Conservation (phyloP, 1,140 invertebrate species). For the Sitophilus oryzae region DNA sequence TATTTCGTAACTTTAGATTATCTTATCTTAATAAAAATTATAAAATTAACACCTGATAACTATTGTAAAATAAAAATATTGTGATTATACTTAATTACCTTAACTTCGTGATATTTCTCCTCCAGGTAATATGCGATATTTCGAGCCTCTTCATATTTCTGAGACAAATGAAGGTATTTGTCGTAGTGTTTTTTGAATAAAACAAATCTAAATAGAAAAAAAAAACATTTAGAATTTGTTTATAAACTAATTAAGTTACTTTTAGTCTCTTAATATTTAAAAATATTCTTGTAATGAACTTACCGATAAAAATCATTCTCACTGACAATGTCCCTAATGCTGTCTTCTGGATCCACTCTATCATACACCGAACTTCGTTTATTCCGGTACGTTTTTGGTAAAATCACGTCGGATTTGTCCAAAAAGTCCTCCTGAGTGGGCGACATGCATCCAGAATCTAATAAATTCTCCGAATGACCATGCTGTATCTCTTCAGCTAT, state of each 20-base stretch:
- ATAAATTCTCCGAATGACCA: slow-evolving; percentile 40
- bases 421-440: slow-evolving; percentile 37
- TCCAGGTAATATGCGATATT: slow-evolving; percentile 59
- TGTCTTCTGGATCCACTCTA: slow-evolving; percentile 56
- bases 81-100: slow-evolving; percentile 52
- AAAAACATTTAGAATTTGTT: background rate
- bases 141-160: slow-evolving; percentile 57
- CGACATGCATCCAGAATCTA: slow-evolving; percentile 33
- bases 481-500: slow-evolving; percentile 38
- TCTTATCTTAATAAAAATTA: too few species aligned
- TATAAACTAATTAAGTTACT: background rate
- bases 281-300: slow-evolving; percentile 6
- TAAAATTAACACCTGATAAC: too few species aligned
- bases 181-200: slow-evolving; percentile 61
- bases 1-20: too few species aligned
- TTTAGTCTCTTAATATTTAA: too few species aligned
- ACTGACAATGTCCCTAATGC: slow-evolving; percentile 57
- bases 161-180: slow-evolving; percentile 55
- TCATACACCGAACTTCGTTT: slow-evolving; percentile 42
- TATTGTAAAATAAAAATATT: too few species aligned
- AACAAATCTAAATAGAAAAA: slow-evolving; percentile 50
- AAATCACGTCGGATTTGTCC: slow-evolving; percentile 34
- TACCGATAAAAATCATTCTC: slow-evolving; percentile 61
- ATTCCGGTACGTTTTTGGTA: slow-evolving; percentile 28
- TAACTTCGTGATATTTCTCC: slow-evolving; percentile 61